Conservation (phyloP, 1,140 invertebrate genomes). For the Trichomalopsis sarcophagae region DNA sequence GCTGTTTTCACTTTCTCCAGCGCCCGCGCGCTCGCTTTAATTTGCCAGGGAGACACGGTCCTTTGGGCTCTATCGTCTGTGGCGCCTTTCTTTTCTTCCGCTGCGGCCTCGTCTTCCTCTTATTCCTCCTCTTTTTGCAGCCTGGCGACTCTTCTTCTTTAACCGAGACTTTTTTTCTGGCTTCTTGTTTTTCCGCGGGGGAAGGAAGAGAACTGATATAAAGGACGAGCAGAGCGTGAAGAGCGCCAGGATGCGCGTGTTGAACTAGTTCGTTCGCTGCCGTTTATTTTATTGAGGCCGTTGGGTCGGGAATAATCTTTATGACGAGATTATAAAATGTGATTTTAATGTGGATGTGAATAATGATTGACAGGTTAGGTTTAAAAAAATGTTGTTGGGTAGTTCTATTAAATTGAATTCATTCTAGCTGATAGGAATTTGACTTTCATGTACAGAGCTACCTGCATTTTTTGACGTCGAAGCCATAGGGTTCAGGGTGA, state of each 20-base stretch:
- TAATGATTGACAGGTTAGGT: too few relatives aligned
- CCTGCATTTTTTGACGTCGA: too few relatives aligned
- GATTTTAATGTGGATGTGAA: too few relatives aligned
- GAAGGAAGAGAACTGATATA: conserved; percentile 21
- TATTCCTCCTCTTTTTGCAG: not conserved
- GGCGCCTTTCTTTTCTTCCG: conserved; percentile 57
- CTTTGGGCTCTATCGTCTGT: conserved; percentile 66
- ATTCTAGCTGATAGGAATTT: too few relatives aligned
- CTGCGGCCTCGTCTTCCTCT: not conserved
- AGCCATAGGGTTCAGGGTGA: too few relatives aligned
- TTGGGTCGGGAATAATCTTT: too few relatives aligned
- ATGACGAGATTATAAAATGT: too few relatives aligned
- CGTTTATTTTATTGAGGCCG: too few relatives aligned
- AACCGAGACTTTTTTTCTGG: not conserved
- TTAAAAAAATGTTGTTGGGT: too few relatives aligned
- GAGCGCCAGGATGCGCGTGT: conserved; percentile 44
- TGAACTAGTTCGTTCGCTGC: not conserved
- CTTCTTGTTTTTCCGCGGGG: conserved; percentile 6
- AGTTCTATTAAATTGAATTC: too few relatives aligned
- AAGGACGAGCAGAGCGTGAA: conserved; percentile 55
- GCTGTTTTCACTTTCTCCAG: conserved; percentile 34
- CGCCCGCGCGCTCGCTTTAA: conserved; percentile 61
- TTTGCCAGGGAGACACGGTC: conserved; percentile 65
- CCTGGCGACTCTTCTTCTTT: not conserved
- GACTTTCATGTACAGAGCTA: too few relatives aligned